Conservation (phyloP, 2,888 invertebrate species). For the Capitulum mitella region DNA sequence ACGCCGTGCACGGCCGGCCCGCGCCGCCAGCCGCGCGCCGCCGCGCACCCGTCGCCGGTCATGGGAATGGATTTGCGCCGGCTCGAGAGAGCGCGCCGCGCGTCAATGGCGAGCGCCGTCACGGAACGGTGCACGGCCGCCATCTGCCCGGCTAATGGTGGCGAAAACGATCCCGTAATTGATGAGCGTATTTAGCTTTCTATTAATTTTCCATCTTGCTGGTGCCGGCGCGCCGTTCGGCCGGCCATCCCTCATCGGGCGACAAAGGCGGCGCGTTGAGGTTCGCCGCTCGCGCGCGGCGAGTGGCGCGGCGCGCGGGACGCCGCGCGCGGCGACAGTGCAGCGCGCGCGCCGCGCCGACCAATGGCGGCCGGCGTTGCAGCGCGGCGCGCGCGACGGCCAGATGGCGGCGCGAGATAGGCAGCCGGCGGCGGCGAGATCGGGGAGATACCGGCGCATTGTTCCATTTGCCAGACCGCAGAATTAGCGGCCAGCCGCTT, state of each 20-base stretch:
- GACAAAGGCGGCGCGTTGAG: not conserved
- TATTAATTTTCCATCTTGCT: constrained; percentile 25
- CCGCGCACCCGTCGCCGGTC: not conserved
- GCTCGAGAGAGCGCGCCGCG: not conserved
- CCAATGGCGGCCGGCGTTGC: constrained; percentile 17
- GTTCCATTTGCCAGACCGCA: not conserved
- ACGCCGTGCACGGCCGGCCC: too few relatives aligned
- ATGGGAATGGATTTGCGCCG: not conserved
- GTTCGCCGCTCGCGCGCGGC: not conserved
- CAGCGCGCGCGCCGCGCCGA: not conserved
- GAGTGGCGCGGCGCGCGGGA: not conserved
- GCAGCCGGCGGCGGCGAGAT: not conserved
- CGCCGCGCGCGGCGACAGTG: constrained; percentile 1
- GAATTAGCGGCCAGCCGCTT: not conserved
- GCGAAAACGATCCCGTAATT: constrained; percentile 17
- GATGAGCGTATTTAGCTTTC: constrained; percentile 25
- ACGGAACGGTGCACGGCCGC: constrained; percentile 3
- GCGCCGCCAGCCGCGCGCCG: not conserved
- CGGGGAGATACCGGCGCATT: not conserved
- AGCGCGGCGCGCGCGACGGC: not conserved
- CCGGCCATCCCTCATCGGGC: constrained; percentile 20
- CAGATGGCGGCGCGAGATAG: constrained; percentile 9
- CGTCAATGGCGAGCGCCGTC: not conserved
- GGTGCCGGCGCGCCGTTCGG: not conserved
- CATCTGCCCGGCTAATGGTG: constrained; percentile 18